Evolutionary conservation across 2,888 invertebrate species (phyloP), one percentile per base, ranked within the genome.

Genomic region (Phengaris arion): DNA sequence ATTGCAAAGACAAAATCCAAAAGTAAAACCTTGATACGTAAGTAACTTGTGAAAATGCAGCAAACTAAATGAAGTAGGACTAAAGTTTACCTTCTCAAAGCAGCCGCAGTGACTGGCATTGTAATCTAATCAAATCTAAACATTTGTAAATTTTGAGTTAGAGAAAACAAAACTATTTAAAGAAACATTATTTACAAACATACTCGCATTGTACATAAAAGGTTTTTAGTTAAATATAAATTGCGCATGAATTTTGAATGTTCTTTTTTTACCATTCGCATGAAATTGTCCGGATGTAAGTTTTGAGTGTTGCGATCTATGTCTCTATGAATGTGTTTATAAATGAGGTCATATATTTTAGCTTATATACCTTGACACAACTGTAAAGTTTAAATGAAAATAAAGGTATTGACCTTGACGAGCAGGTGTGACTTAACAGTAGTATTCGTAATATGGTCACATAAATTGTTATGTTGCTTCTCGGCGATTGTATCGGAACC

Each of bases 221-320:
- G 51, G 48, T 69, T 72, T 72, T 52, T 51, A 51, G 51, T 22
- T 72, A 22, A 72, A 51, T 72, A 72, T 72, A 72, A 72, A 72
- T 72, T 72, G 22, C 51, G 72, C 22, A 72, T 72, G 72, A 52
- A 72, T 72, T 72, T 72, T 72, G 54, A 72, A 72, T 72, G 72
- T 72, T 15, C 70, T 70, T 72, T 72, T 70, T 72, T 72, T 72
- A 52, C 51, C 72, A 52, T 35, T 35, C 48, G 48, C 48, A 69
- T 70, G 22, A 72, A 45, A 45, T 45, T 68, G 35, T 13, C 12
- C 1, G 64, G 10, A 12, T 64, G 64, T 12, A 64, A 6, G 35
- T 64, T 64, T 45, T 45, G 64, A 12, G 64, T 10, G 35, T 64
- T 6, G 48, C 48, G 35, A 64, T 13, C 6, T 35, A 12, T 12